These are phyloP conservation scores for Enteromius treurensis DNA, from an alignment of 2,797 vertebrate genomes.

Conservation along the genomic window DNA sequence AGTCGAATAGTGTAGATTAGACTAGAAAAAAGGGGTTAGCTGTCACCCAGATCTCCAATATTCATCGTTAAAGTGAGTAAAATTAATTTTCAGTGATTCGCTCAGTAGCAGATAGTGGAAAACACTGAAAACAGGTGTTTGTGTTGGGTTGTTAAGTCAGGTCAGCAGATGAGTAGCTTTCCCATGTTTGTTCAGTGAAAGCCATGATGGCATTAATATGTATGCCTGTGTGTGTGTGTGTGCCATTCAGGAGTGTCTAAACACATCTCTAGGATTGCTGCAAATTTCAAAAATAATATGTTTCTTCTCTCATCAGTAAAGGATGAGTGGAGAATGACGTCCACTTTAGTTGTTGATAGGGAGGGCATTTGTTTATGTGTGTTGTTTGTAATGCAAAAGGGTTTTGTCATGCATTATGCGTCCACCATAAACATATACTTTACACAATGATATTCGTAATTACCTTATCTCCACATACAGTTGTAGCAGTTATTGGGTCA, in stretches of 20 bases:
- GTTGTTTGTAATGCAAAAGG: not conserved
- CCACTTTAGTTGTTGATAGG: slow-evolving; percentile 69
- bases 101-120: not conserved
- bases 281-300: slow-evolving; percentile 69
- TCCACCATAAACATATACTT: not conserved
- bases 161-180: slow-evolving; percentile 29
- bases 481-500: not conserved
- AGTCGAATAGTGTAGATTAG: not conserved
- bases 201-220: slow-evolving; percentile 64
- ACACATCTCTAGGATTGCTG: slow-evolving; percentile 63
- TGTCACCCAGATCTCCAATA: not conserved
- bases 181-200: slow-evolving; percentile 34
- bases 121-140: slow-evolving; percentile 1
- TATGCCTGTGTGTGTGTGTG: slow-evolving; percentile 63
- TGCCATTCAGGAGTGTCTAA: slow-evolving; percentile 69
- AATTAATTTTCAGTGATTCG: not conserved
- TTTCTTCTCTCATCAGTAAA: slow-evolving; percentile 76
- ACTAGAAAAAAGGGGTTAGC: not conserved
- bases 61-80: not conserved
- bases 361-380: slow-evolving; percentile 27
- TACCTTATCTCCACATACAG: not conserved
- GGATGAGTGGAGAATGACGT: slow-evolving; percentile 73
- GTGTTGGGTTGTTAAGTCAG: slow-evolving; percentile 27
- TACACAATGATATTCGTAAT: not conserved
- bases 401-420: not conserved